Percentiles rank a stretch among this genome's conserved stretches.
These are phyloP conservation scores for Syritta pipiens DNA, from an alignment of 2,888 invertebrate genomes.

Conservation along the genomic window DNA sequence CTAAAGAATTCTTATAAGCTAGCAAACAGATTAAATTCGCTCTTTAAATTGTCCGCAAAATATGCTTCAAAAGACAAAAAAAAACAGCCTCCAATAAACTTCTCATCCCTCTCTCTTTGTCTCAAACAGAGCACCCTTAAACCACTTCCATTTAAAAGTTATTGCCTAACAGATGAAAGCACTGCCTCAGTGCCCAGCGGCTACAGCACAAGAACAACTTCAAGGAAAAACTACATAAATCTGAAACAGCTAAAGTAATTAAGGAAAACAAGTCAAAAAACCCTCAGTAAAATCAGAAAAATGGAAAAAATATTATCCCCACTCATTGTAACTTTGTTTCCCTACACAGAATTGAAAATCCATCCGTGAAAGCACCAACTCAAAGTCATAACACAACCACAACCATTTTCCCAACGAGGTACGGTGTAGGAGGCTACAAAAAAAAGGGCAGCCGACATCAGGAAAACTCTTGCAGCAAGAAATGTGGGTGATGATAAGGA, in stretches of 20 bases:
- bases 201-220: background rate
- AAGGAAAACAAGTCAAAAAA: background rate
- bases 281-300: background rate
- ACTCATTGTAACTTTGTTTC: background rate
- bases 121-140: too few species aligned
- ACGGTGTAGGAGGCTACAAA: too few species aligned
- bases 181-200: background rate
- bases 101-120: too few species aligned
- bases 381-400: background rate
- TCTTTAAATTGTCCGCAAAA: too few species aligned
- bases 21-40: too few species aligned
- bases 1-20: too few species aligned
- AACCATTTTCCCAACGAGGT: too few species aligned
- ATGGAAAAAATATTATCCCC: background rate
- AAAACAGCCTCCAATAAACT: too few species aligned
- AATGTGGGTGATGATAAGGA: constrained; percentile 1
- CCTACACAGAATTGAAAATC: background rate
- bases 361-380: too few species aligned
- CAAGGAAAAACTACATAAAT: constrained; percentile 11
- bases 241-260: constrained; percentile 27
- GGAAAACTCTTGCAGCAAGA: background rate
- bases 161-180: too few species aligned
- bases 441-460: background rate
- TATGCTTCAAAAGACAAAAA: too few species aligned
- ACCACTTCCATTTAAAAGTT: too few species aligned